Base-by-base conservation (phyloP, 1,140 invertebrate species). In the Pseudomyrmex concolor region DNA sequence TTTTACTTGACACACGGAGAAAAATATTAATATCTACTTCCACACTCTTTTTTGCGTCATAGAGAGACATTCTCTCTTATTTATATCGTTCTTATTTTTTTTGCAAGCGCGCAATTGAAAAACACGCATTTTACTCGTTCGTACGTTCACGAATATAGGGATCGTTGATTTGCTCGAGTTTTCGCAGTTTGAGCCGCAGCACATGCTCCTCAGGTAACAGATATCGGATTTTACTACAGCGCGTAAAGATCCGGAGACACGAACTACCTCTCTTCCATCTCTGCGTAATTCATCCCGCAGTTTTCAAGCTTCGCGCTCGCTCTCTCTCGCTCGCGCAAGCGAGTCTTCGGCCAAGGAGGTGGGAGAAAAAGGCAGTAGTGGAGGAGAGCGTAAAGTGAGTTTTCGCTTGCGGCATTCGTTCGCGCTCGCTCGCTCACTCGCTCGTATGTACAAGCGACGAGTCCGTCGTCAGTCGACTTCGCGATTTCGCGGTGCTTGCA, bases 341-440 rank as follows among this genome's bases (percentile, higher is more conserved):
- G 71, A 57, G 74, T 81, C 68, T 45, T 70, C 51, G 71, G 48
- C 72, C 63, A 84, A 60, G 62, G 54, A 51, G 13, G 50, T 51
- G 77, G 73, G 45, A 74, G 66, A 82, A 77, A 80, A 68, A 76
- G 83, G 82, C 72, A 70, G 83, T 76, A 71, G 86, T 86, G 78
- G 84, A 90, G 84, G 90, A 84, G 84, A 89, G 78, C 73, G 89
- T 86, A 88, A 88, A 86, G 82, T 85, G 83, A 90, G 89, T 85
- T 89, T 89, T 86, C 87, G 87, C 86, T 89, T 74, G 83, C 68
- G 85, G 89, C 88, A 59, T 57, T 77, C 50, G 73, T 48, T 64
- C 72, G 72, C 45, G 71, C 9, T 17, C 63, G 59, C 9, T 66
- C 81, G 83, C 73, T 84, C 73, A 80, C 54, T 70, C 84, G 82